A percentile compares a stretch with the other conserved stretches of the same genome.
phyloP scores from a whole-genome alignment of 2,888 invertebrate genomes.

The Euplexia lucipara region DNA sequence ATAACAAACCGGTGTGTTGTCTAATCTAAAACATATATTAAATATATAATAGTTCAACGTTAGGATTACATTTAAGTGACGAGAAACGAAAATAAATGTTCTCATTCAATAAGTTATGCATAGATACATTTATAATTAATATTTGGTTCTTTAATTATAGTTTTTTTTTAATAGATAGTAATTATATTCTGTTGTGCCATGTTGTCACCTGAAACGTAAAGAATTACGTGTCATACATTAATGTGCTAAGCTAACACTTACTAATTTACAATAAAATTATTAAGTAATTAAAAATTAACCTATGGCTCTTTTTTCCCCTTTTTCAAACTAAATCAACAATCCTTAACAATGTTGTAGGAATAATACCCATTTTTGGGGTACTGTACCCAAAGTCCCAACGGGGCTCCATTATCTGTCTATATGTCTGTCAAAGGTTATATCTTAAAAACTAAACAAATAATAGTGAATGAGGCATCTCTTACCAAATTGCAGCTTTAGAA shows the following conservation, averaged over 20 bases:
- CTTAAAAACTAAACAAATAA: too few species aligned
- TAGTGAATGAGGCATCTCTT: too few species aligned
- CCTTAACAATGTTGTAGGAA: background rate
- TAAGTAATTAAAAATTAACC: constrained; percentile 27
- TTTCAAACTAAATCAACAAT: constrained; percentile 17
- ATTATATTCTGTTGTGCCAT: constrained; percentile 79
- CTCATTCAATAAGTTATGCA: constrained; percentile 86
- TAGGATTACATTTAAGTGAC: constrained; percentile 73
- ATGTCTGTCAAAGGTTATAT: too few species aligned
- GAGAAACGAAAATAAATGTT: constrained; percentile 71
- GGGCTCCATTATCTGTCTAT: too few species aligned
- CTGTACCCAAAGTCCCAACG: too few species aligned
- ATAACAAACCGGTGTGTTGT: constrained; percentile 65
- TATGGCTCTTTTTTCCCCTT: constrained; percentile 35
- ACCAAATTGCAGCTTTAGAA: too few species aligned
- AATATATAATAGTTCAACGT: constrained; percentile 77
- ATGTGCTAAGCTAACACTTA: constrained; percentile 23
- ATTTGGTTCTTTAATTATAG: constrained; percentile 89
- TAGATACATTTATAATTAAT: constrained; percentile 85
- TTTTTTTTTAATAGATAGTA: constrained; percentile 73
- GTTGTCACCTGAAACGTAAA: constrained; percentile 77
- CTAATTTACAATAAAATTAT: constrained; percentile 46
- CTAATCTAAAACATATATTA: constrained; percentile 73
- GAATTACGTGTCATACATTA: constrained; percentile 53
- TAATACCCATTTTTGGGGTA: background rate